Evolutionary conservation across 2,888 invertebrate genomes (phyloP).

Genomic region (Phaonia tiefii): DNA sequence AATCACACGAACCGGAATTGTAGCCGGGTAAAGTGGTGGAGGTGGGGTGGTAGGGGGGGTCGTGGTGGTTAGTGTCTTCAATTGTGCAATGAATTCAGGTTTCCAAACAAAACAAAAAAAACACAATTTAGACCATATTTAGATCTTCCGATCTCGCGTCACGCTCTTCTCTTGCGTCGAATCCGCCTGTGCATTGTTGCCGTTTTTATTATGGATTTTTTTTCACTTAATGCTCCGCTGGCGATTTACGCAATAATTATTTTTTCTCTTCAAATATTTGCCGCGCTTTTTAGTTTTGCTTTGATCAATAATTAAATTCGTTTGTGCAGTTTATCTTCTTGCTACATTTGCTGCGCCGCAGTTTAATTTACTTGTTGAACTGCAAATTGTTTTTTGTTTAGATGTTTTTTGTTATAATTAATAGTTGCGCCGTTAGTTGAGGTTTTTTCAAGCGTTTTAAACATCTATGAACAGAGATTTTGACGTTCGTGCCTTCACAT

Average conservation of each 20-base stretch:
- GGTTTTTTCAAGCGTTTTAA: slow-evolving; percentile 42
- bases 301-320: slow-evolving; percentile 8
- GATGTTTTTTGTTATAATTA: slow-evolving; percentile 24
- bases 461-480: too few relatives aligned
- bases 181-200: background rate
- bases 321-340: background rate
- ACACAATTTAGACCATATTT: too few relatives aligned
- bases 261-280: slow-evolving; percentile 10
- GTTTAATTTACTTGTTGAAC: slow-evolving; percentile 3
- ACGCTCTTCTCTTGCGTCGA: background rate
- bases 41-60: too few relatives aligned
- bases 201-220: background rate
- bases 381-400: background rate
- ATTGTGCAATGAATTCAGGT: too few relatives aligned
- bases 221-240: slow-evolving; percentile 18
- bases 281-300: background rate
- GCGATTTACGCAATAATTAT: slow-evolving; percentile 19
- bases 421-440: background rate
- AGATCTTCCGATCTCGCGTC: too few relatives aligned
- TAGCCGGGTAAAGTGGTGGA: too few relatives aligned
- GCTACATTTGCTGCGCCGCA: background rate
- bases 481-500: too few relatives aligned
- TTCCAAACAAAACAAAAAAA: background rate
- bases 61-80: too few relatives aligned
- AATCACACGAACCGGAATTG: slow-evolving; percentile 32